Conservation (phyloP, 2,797 vertebrate genomes). For the Euphonia xanthogaster region DNA sequence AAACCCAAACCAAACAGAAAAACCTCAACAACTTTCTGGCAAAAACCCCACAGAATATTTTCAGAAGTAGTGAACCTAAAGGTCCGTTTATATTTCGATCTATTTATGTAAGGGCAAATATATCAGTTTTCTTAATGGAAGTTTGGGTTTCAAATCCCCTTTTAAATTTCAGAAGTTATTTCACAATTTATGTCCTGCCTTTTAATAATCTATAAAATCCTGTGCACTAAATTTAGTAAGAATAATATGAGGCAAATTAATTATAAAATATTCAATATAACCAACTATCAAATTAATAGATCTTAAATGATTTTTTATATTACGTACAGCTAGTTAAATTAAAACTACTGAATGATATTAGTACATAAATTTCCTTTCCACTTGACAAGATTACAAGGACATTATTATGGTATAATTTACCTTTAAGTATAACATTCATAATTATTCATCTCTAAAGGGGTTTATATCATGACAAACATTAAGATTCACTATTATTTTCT, state of each 20-base stretch:
- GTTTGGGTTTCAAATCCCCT: neutral
- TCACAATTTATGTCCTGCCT: neutral
- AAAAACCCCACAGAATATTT: neutral
- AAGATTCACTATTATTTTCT: neutral
- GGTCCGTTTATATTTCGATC: neutral
- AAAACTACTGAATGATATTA: neutral
- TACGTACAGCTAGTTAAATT: neutral
- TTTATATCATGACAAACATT: neutral
- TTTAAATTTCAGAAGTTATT: neutral
- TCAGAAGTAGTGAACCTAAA: neutral
- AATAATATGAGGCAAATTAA: neutral
- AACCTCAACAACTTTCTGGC: neutral
- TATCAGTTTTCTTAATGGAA: neutral
- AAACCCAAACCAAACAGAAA: neutral
- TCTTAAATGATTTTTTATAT: neutral
- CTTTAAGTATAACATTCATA: neutral
- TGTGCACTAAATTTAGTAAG: neutral
- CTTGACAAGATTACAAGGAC: neutral
- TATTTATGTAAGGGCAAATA: neutral
- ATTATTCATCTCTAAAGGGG: neutral
- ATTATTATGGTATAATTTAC: neutral
- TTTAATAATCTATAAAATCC: neutral
- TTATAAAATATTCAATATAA: neutral
- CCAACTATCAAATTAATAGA: neutral
- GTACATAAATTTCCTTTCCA: neutral